Percentiles rank a stretch among this genome's conserved stretches.
Evolutionary conservation across 2,888 invertebrate species (phyloP).

Genomic region (Agapetus fuscipes): DNA sequence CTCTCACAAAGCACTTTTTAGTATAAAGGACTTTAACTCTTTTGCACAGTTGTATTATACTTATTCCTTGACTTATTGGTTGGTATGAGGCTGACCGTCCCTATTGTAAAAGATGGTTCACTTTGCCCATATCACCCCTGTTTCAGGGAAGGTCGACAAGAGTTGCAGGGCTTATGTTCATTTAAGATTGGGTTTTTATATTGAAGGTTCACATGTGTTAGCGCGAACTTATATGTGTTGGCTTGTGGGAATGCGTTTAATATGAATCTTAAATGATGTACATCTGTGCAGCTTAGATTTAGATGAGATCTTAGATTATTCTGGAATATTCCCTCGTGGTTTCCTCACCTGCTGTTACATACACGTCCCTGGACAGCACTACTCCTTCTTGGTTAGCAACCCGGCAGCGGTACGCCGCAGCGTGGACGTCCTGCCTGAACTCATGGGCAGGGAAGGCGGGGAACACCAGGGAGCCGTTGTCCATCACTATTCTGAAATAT

Average conservation of each 20-base stretch:
- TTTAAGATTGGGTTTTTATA: too few species aligned
- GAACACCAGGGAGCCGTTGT: slow-evolving; percentile 78
- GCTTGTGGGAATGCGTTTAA: too few species aligned
- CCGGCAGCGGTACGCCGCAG: slow-evolving; percentile 69
- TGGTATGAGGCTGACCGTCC: too few species aligned
- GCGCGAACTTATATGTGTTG: too few species aligned
- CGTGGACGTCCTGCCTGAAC: slow-evolving; percentile 73
- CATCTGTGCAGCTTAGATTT: too few species aligned
- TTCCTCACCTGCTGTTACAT: slow-evolving; percentile 72
- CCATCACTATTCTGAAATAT: slow-evolving; percentile 64
- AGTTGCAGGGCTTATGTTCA: too few species aligned
- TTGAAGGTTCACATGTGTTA: too few species aligned
- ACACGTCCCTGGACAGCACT: slow-evolving; percentile 70
- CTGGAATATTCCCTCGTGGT: slow-evolving; percentile 19
- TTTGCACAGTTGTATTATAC: neutral
- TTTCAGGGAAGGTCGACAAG: too few species aligned
- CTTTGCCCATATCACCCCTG: too few species aligned
- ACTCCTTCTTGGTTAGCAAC: slow-evolving; percentile 73
- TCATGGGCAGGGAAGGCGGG: slow-evolving; percentile 69
- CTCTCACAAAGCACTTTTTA: neutral
- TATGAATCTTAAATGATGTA: too few species aligned
- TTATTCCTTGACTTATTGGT: too few species aligned
- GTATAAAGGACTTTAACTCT: neutral
- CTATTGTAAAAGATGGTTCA: too few species aligned
- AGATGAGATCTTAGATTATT: neutral